Evolutionary conservation across 53 echinoderm and acorn worm genomes (phyloP), one percentile per base, ranked within the genome.

Genomic region (Paracentrotus lividus): DNA sequence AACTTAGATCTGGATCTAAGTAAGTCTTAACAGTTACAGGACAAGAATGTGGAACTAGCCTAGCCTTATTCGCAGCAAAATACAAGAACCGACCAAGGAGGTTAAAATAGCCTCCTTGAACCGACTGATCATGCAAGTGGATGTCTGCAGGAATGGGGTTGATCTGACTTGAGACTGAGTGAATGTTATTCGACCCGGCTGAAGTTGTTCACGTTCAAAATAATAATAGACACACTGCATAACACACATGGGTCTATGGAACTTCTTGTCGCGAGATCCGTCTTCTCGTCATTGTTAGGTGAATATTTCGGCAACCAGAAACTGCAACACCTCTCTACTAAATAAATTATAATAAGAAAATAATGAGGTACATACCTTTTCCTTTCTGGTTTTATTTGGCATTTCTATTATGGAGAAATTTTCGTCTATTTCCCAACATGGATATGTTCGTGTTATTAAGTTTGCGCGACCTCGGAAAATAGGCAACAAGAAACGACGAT

Each of bases 361-460:
- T 89, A 89, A 36, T 89, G 10, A 64, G n/a, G n/a, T 52, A 75
- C 91, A 61, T 55, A 91, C 91, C 91, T 91, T 91, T 32, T 91
- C 91, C 40, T 91, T 91, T n/a, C 91, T 91, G 32, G 91, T 91
- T 91, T 91, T 91, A 91, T 91, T 91, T 91, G 91, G 91, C 91
- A 91, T 91, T 75, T 91, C 91, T 75, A 77, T 72, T 75, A 44
- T 49, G 54, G 72, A 53, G 76, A 91, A 72, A 76, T 75, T 91
- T 36, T 53, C 34, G 76, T 18, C 18, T 91, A 72, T 91, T 91
- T 75, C 91, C 91, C 75, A 91, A 75, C 91, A 91, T 91, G 45
- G 91, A 91, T 91, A 52, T 44, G 91, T 72, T 49, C 75, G 47
- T 72, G 76, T 91, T 75, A 61, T 75, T 32, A 31, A 45, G 49